Evolutionary conservation across 2,113 vertebrate genomes (phyloP).

Genomic region (Sturnus vulgaris): DNA sequence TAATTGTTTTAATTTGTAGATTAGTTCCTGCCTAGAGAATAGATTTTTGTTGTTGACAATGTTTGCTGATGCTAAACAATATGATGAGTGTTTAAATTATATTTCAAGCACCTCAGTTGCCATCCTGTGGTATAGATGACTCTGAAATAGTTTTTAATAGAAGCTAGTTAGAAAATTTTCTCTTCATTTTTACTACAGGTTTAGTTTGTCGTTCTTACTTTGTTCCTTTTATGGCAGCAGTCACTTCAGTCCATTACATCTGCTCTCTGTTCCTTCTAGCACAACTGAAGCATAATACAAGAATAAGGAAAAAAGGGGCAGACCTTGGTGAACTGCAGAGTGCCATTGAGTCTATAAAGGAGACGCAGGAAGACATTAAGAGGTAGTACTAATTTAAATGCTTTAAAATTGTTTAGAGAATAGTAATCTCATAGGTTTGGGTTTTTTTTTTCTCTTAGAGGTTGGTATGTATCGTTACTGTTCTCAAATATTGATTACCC

Average conservation of each 20-base stretch:
- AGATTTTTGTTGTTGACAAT: background rate
- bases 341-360: conserved; percentile 94
- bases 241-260: background rate
- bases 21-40: background rate
- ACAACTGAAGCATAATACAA: conserved; percentile 85
- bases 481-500: background rate
- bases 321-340: conserved; percentile 94
- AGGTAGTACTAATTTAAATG: conserved; percentile 74
- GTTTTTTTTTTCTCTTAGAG: background rate
- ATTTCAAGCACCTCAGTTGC: background rate
- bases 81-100: background rate
- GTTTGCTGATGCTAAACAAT: background rate
- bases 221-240: background rate
- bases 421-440: background rate
- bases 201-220: background rate
- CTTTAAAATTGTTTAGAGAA: background rate
- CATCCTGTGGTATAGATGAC: background rate
- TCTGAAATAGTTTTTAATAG: background rate
- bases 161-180: background rate
- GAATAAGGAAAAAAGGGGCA: conserved; percentile 86
- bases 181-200: background rate
- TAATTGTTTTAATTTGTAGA: background rate
- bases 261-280: conserved; percentile 70
- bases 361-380: conserved; percentile 95
- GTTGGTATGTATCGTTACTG: background rate